These are phyloP conservation scores for Enteromius fasciolatus DNA, from an alignment of 2,797 vertebrate species.

Conservation along the genomic window DNA sequence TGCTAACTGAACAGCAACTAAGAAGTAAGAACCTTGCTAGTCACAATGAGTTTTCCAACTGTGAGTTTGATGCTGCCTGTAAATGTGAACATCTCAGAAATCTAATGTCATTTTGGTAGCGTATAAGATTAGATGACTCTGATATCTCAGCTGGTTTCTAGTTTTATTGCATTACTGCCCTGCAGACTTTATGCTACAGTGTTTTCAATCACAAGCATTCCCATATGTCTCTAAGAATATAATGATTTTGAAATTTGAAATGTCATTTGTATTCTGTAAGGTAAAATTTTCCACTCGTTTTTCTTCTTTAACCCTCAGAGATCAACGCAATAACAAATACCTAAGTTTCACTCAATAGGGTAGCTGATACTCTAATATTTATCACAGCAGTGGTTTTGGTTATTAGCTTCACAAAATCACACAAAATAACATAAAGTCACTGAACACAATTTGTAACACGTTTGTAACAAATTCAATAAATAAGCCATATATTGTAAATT, in stretches of 20 bases:
- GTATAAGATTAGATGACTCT: constrained; percentile 6
- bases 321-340: background rate
- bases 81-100: constrained; percentile 22
- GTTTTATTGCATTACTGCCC: constrained; percentile 24
- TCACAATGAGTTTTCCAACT: background rate
- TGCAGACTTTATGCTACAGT: background rate
- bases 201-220: constrained; percentile 14
- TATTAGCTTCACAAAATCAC: background rate
- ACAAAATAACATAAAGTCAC: background rate
- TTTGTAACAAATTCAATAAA: background rate
- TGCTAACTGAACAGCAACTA: background rate
- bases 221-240: constrained; percentile 19
- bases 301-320: background rate
- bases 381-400: background rate
- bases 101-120: background rate
- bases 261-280: background rate
- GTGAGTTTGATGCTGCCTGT: constrained; percentile 6
- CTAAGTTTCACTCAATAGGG: background rate
- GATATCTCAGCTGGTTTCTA: constrained; percentile 16
- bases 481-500: background rate
- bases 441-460: background rate
- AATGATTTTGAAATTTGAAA: background rate
- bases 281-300: background rate
- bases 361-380: background rate
- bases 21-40: background rate